Percentiles rank a stretch among this genome's conserved stretches.
Conservation (phyloP, 2,888 invertebrate species). For the Synanthedon vespiformis region DNA sequence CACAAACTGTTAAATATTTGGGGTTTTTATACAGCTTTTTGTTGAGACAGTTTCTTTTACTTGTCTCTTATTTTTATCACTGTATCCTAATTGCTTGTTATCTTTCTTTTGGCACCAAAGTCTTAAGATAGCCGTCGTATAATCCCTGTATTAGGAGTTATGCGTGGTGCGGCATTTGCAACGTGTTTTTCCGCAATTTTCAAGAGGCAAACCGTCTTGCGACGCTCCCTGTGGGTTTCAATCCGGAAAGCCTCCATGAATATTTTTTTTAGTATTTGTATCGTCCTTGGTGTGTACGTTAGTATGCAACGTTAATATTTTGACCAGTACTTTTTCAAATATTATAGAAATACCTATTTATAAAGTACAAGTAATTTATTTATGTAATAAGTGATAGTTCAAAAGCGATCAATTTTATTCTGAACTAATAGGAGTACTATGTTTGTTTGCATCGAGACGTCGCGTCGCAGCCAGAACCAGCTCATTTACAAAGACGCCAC, state of each 20-base stretch:
- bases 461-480: too few relatives aligned
- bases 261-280: constrained; percentile 69
- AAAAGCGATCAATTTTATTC: too few relatives aligned
- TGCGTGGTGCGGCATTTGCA: constrained; percentile 60
- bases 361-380: too few relatives aligned
- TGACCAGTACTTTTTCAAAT: too few relatives aligned
- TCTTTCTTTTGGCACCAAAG: constrained; percentile 60
- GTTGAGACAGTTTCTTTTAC: too few relatives aligned
- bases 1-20: too few relatives aligned
- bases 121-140: constrained; percentile 59
- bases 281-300: constrained; percentile 67
- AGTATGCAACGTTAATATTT: constrained; percentile 52
- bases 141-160: constrained; percentile 66
- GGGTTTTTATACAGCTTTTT: too few relatives aligned
- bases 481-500: neutral
- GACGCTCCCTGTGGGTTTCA: constrained; percentile 53
- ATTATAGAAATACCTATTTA: too few relatives aligned
- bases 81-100: constrained; percentile 55
- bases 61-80: neutral
- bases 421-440: too few relatives aligned
- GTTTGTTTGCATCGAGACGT: too few relatives aligned
- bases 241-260: constrained; percentile 68
- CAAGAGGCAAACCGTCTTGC: constrained; percentile 42
- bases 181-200: constrained; percentile 60
- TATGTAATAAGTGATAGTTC: too few relatives aligned